phyloP scores from a whole-genome alignment of 2,888 invertebrate species.

The Chrysolina oricalcia region DNA sequence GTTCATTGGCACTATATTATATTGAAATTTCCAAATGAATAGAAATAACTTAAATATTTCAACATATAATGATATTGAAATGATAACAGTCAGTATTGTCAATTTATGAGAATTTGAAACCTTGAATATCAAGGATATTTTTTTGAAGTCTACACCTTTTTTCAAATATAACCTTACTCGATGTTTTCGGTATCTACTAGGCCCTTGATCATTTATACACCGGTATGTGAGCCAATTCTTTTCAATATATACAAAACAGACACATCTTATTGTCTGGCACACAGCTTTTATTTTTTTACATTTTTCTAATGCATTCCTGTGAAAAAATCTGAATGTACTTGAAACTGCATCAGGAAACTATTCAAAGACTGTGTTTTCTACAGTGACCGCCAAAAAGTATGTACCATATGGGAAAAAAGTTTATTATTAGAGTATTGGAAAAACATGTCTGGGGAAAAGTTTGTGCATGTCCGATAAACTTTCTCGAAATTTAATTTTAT shows the following conservation, averaged over 20 bases:
- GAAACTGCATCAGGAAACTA: background rate
- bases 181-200: background rate
- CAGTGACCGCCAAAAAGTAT: too few relatives aligned
- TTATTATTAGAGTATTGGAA: too few relatives aligned
- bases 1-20: too few relatives aligned
- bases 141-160: background rate
- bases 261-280: slow-evolving; percentile 4
- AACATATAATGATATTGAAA: background rate
- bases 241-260: slow-evolving; percentile 7
- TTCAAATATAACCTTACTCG: background rate
- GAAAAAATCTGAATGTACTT: background rate
- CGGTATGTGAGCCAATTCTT: background rate
- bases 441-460: too few relatives aligned
- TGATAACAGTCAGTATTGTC: background rate
- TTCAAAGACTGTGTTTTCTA: background rate
- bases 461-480: too few relatives aligned
- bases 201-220: background rate
- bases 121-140: background rate
- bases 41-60: too few relatives aligned
- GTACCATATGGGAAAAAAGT: too few relatives aligned
- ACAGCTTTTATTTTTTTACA: background rate
- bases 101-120: background rate
- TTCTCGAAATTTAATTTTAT: too few relatives aligned
- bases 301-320: background rate
- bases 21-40: background rate